Evolutionary conservation across 2,888 invertebrate genomes (phyloP), one percentile per base, ranked within the genome.

Genomic region (Anthophora plumipes): DNA sequence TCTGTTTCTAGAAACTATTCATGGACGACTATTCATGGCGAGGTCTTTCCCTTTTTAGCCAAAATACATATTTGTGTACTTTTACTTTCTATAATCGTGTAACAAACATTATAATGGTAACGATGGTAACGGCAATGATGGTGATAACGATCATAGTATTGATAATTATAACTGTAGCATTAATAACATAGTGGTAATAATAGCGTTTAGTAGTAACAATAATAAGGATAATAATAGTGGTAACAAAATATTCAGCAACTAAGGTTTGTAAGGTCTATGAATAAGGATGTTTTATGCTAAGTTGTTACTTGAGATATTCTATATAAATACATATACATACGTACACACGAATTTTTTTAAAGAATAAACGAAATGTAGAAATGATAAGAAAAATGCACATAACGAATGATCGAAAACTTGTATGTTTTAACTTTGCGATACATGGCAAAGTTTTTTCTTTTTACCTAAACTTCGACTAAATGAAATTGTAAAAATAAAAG

Each of bases 291-390:
- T 31, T 61, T 68, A 54, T 39, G 59, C 43, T 54, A 68, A 63
- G 55, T 71, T 71, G 64, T 79, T 79, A 71, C 48, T 60, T 54
- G 37, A 79, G 66, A 54, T 54, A 66, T 25, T 37, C 61, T 54
- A 55, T 48, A 52, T 50, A 55, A 41, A 64, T 60, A 37, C 8
- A 79, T 66, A 54, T 79, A n/a, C n/a, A n/a, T n/a, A n/a, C n/a
- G n/a, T n/a, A n/a, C n/a, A n/a, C n/a, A n/a, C n/a, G 31, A 31
- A 31, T 31, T 31, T 31, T 31, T 71, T 71, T 43, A 66, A 79
- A 20, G 60, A 77, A 66, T 41, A 54, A 79, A 55, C 22, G n/a
- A 57, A 20, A 57, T 17, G 11, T n/a, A 8, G n/a, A 59, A 64
- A 50, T 52, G 17, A 22, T 17, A n/a, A 14, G 14, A 57, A 31